Evolutionary conservation across 1,140 invertebrate species (phyloP).

Genomic region (Drosophila setifemur): DNA sequence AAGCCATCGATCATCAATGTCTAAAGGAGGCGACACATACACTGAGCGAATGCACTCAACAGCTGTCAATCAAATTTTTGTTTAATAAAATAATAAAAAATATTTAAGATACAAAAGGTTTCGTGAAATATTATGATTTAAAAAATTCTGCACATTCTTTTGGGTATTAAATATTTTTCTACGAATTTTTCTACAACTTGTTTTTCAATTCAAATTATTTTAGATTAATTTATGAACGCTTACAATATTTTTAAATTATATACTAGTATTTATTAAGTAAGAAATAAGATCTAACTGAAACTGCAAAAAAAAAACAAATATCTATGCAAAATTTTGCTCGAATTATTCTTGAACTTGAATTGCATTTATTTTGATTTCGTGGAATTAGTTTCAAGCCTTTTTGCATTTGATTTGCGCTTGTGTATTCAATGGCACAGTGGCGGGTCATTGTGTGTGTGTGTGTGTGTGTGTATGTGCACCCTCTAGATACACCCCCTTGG

Average conservation of each 20-base stretch:
- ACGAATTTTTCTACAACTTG: too few species aligned
- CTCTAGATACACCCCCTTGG: background rate
- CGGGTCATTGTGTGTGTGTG: conserved; percentile 11
- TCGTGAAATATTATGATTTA: too few species aligned
- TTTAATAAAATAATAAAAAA: background rate
- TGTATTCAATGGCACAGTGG: conserved; percentile 30
- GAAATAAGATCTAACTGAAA: too few species aligned
- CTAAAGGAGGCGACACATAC: conserved; percentile 28
- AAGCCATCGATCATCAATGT: conserved; percentile 68
- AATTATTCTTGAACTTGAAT: background rate
- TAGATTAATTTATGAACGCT: too few species aligned
- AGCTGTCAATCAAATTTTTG: too few species aligned
- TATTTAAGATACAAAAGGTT: background rate
- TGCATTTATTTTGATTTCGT: background rate
- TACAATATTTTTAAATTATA: too few species aligned
- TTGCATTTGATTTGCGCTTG: conserved; percentile 9
- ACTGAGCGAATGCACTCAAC: conserved; percentile 9
- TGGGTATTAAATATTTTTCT: too few species aligned
- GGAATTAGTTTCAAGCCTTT: background rate
- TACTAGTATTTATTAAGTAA: too few species aligned
- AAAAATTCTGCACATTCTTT: too few species aligned
- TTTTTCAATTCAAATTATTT: too few species aligned
- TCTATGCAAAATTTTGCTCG: background rate
- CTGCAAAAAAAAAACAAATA: background rate
- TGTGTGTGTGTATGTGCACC: background rate